phyloP scores from a whole-genome alignment of 2,113 vertebrate genomes.

The Sceloporus undulatus region DNA sequence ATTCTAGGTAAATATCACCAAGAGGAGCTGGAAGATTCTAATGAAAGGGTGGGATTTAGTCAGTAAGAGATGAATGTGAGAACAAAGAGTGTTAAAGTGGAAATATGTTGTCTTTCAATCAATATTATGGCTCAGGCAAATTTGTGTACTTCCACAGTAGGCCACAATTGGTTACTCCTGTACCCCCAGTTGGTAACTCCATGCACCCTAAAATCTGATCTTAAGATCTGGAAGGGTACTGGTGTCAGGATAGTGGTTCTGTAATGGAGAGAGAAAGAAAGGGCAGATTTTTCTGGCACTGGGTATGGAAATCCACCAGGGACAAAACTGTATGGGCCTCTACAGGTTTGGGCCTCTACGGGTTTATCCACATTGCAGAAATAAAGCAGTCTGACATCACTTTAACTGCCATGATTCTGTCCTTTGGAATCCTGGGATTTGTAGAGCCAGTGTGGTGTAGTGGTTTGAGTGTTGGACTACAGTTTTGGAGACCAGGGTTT shows the following conservation, averaged over 20 bases:
- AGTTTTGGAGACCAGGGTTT: too few species aligned
- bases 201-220: neutral
- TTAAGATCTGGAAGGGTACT: neutral
- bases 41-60: neutral
- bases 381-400: too few species aligned
- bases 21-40: too few species aligned
- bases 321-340: too few species aligned
- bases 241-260: too few species aligned
- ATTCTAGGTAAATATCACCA: neutral
- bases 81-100: neutral
- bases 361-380: too few species aligned
- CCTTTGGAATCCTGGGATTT: too few species aligned
- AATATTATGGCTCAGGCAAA: neutral
- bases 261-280: neutral
- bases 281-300: neutral
- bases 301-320: neutral
- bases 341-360: too few species aligned
- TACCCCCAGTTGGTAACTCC: too few species aligned
- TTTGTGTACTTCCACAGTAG: neutral
- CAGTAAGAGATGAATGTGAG: neutral
- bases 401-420: too few species aligned
- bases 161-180: neutral
- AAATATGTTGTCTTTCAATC: neutral
- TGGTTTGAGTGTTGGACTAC: too few species aligned
- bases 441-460: too few species aligned